phyloP scores from a whole-genome alignment of 2,113 vertebrate species.

The Ibidorhyncha struthersii region DNA sequence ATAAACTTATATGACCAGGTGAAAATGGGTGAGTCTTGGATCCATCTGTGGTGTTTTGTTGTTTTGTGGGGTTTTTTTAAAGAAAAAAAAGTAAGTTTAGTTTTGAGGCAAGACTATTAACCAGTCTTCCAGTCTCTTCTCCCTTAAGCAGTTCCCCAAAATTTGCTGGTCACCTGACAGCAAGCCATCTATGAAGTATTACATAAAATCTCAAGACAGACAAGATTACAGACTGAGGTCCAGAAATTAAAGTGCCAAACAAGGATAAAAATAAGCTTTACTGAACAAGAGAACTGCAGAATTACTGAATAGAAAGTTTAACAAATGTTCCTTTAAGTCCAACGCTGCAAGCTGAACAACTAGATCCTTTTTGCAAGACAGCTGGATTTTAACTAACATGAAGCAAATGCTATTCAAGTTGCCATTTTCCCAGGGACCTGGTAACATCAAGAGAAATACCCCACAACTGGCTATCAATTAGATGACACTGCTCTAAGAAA shows the following conservation, averaged over 20 bases:
- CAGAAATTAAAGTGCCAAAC: background rate
- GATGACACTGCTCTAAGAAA: background rate
- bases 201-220: background rate
- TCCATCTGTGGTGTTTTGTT: too few relatives aligned
- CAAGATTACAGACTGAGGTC: background rate
- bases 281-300: background rate
- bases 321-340: background rate
- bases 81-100: background rate
- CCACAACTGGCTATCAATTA: background rate
- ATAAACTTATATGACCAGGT: background rate
- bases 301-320: background rate
- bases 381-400: background rate
- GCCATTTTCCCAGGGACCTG: background rate
- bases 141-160: background rate
- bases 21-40: background rate
- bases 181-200: background rate
- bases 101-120: background rate
- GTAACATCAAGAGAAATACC: background rate
- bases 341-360: background rate
- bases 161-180: background rate
- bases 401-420: background rate
- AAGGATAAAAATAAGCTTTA: background rate
- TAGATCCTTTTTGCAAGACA: background rate
- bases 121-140: background rate
- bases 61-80: too few relatives aligned